Conservation (phyloP, 2,888 invertebrate species). For the Limnephilus auricula region DNA sequence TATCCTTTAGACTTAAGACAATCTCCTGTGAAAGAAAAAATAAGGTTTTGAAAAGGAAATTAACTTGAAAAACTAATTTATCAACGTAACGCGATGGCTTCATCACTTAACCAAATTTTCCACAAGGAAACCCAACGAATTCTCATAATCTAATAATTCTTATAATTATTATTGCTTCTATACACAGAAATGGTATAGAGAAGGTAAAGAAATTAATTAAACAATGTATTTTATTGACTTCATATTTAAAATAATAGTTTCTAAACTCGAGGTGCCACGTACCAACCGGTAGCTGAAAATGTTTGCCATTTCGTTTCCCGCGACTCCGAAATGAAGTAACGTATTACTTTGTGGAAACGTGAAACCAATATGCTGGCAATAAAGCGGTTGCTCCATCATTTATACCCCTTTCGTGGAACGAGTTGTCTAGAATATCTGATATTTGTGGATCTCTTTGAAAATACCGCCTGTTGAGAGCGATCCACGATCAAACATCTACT, state of each 20-base stretch:
- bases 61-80: too few species aligned
- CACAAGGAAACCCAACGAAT: too few species aligned
- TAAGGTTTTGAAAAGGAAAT: too few species aligned
- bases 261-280: background rate
- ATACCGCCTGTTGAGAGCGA: background rate
- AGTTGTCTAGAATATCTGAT: conserved; percentile 2
- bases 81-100: too few species aligned
- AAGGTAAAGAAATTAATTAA: too few species aligned
- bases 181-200: too few species aligned
- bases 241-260: background rate
- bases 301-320: conserved; percentile 2
- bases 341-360: conserved; percentile 2
- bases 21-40: too few species aligned
- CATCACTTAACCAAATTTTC: too few species aligned
- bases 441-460: background rate
- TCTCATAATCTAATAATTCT: too few species aligned
- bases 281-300: background rate
- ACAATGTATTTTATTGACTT: background rate
- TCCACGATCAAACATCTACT: background rate
- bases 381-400: conserved; percentile 2
- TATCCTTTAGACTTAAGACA: too few species aligned
- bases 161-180: too few species aligned
- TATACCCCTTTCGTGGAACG: background rate
- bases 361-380: background rate
- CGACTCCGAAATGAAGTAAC: background rate